Base-by-base conservation (phyloP, 1,140 invertebrate genomes). In the Meloidogyne floridensis region DNA sequence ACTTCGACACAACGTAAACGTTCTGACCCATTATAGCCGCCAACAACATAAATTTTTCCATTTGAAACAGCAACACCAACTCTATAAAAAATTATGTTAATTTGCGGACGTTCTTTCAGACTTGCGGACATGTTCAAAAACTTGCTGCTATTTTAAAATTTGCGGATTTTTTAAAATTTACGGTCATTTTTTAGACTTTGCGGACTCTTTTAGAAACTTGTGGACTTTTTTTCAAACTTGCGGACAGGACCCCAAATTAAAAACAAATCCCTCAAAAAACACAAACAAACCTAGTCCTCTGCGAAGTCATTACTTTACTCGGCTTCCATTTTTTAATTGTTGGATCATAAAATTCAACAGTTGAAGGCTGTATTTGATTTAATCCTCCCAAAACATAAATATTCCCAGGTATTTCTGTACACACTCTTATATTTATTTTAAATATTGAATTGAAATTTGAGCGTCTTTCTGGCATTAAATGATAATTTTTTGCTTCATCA, bases 381-480 rank as follows among this genome's bases (percentile, higher is more conserved):
- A 95, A 90, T 5, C 95, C 95, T 11, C 95, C 95, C 81, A 96
- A 94, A 82, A 94, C 95, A 91, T 94, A 96, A 83, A 96, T 95
- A 86, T 94, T 93, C 1, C 95, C 95, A 71, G 92, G 90, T 69
- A 92, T 90, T 88, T 93, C 93, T 86, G 94, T 94, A 87, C 94
- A 94, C 84, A 93, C 93, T 59, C 95, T 91, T 56, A 94, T 94
- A 85, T 93, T 91, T 15, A 93, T 94, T 83, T 93, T 90, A 80
- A 91, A 84, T 7, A 20, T 91, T 4, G 90, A 94, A 88, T 94
- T 93, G 47, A 95, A 89, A 65, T 95, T 89, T 70, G 93, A 91
- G 54, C 94, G 90, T 82, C 95, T 91, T 90, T 95, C 94, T 18
- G 95, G 95, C 92, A 96, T 93, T 54, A 95, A 90, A 90, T 95